These are phyloP conservation scores for Amphiprion clarkii DNA, from an alignment of 2,797 vertebrate species.

Conservation along the genomic window DNA sequence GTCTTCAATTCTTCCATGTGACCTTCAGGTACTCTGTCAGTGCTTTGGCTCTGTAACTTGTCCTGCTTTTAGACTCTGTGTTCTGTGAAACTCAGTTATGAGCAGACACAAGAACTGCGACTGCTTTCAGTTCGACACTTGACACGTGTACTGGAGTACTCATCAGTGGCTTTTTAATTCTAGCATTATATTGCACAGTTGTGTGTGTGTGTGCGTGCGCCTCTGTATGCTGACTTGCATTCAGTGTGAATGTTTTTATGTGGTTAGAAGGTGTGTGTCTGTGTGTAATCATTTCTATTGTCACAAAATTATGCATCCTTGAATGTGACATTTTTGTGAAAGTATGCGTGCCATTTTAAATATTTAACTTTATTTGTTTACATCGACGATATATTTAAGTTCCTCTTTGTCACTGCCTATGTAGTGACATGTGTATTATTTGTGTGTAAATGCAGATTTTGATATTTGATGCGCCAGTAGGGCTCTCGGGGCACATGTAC, in stretches of 20 bases:
- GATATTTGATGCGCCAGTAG: constrained; percentile 52
- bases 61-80: constrained; percentile 5
- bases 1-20: background rate
- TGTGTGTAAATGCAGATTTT: constrained; percentile 69
- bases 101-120: constrained; percentile 3
- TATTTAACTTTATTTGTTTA: constrained; percentile 66
- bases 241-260: constrained; percentile 25
- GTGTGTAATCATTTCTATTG: constrained; percentile 51
- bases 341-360: constrained; percentile 63
- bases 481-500: constrained; percentile 60
- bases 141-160: constrained; percentile 36
- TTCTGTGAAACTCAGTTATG: background rate
- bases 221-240: constrained; percentile 33
- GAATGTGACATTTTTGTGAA: constrained; percentile 68
- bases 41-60: background rate
- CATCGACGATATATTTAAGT: constrained; percentile 68
- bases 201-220: constrained; percentile 38
- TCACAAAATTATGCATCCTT: constrained; percentile 73
- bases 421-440: constrained; percentile 56
- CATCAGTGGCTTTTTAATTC: constrained; percentile 65
- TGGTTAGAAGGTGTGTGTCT: background rate
- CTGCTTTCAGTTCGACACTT: constrained; percentile 33
- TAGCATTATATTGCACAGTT: constrained; percentile 73
- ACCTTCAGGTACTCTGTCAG: constrained; percentile 20
- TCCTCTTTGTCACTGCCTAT: constrained; percentile 57